Evolutionary conservation across 2,113 vertebrate species (phyloP).

Genomic region (Cettia cetti): DNA sequence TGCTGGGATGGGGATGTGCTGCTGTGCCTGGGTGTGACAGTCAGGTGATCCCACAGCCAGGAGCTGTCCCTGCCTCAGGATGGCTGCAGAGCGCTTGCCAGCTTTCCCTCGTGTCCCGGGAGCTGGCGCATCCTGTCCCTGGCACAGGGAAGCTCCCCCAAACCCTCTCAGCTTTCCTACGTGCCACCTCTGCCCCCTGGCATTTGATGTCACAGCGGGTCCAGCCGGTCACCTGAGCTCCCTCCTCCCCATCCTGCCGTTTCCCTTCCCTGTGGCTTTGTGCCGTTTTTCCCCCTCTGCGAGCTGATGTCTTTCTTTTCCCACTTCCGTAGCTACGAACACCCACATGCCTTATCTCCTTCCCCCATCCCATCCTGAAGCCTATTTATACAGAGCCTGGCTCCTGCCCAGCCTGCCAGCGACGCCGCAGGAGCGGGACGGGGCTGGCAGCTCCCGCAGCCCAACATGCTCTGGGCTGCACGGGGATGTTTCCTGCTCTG

Average conservation of each 20-base stretch:
- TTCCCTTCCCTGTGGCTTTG: slow-evolving; percentile 33
- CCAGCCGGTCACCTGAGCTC: neutral
- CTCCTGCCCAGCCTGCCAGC: neutral
- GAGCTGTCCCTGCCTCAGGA: neutral
- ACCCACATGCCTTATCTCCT: slow-evolving; percentile 59
- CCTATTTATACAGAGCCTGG: slow-evolving; percentile 45
- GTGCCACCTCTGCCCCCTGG: neutral
- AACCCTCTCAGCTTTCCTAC: neutral
- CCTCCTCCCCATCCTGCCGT: neutral
- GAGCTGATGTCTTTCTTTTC: slow-evolving; percentile 22
- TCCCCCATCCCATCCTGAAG: slow-evolving; percentile 26
- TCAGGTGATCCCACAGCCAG: neutral
- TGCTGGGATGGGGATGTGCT: rapidly evolving
- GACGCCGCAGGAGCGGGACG: neutral
- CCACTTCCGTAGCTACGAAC: slow-evolving; percentile 41
- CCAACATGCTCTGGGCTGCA: slow-evolving; percentile 24
- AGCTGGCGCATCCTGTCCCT: neutral
- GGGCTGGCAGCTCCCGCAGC: neutral
- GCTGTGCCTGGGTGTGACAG: neutral
- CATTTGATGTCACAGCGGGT: neutral
- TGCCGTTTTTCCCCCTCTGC: slow-evolving; percentile 32
- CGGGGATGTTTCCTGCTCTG: slow-evolving; percentile 33
- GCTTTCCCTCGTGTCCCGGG: neutral
- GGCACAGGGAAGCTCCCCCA: neutral
- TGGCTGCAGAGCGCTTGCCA: neutral